These are phyloP conservation scores for Polietes domitor DNA, from an alignment of 2,888 invertebrate species.

Conservation along the genomic window DNA sequence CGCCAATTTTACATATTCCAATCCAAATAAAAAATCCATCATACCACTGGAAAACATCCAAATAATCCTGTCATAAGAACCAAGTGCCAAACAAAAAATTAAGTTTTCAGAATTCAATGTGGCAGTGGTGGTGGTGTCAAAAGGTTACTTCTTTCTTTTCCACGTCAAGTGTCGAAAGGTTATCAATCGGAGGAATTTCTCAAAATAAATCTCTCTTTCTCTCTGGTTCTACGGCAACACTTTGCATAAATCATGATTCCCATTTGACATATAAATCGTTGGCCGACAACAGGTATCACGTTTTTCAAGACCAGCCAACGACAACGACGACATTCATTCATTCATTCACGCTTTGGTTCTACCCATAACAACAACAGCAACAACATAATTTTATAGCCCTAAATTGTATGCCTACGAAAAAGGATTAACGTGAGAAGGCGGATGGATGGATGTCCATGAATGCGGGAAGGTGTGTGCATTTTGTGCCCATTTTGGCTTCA, in stretches of 20 bases:
- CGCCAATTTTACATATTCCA: too few species aligned
- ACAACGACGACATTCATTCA: constrained; percentile 44
- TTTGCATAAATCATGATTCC: constrained; percentile 52
- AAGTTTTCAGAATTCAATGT: constrained; percentile 36
- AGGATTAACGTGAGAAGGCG: constrained; percentile 35
- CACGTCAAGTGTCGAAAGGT: constrained; percentile 58
- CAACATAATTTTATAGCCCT: constrained; percentile 50
- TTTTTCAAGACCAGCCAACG: constrained; percentile 37
- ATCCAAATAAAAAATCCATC: background rate
- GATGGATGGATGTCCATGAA: background rate
- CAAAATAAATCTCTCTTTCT: constrained; percentile 52
- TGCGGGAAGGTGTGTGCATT: constrained; percentile 20
- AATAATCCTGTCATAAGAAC: background rate
- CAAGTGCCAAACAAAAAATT: background rate
- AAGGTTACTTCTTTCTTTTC: constrained; percentile 26
- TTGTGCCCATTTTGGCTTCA: constrained; percentile 6
- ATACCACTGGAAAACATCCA: background rate
- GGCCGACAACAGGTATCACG: constrained; percentile 59
- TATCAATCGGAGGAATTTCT: constrained; percentile 61
- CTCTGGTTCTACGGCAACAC: constrained; percentile 34
- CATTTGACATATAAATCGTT: constrained; percentile 55
- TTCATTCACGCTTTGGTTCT: constrained; percentile 22
- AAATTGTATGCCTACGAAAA: constrained; percentile 40
- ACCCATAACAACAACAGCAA: background rate
- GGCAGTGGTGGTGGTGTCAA: constrained; percentile 26